Conservation (phyloP, 64 coral and sea anemone species). For the Acropora tenuis region DNA sequence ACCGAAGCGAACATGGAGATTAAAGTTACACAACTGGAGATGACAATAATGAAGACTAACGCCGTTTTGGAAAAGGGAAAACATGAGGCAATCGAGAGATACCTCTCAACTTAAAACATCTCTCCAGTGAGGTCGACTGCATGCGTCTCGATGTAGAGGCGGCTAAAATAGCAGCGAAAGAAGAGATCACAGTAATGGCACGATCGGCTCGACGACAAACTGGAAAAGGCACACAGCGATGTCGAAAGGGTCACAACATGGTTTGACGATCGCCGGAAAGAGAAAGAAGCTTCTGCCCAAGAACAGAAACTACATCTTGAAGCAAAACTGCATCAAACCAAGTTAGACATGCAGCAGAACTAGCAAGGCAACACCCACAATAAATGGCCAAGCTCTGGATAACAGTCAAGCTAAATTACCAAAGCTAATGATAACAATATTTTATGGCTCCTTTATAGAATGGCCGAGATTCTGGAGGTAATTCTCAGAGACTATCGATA, state of each 20-base stretch:
- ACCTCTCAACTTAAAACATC: not conserved
- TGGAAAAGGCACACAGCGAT: not conserved
- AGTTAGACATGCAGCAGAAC: not conserved
- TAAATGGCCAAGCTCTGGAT: not conserved
- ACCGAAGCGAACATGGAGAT: not conserved
- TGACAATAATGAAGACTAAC: not conserved
- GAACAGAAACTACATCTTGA: not conserved
- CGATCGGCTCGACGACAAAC: not conserved
- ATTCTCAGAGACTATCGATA: not conserved
- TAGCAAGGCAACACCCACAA: not conserved
- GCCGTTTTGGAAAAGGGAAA: not conserved
- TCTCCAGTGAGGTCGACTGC: not conserved
- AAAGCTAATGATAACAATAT: slow-evolving; percentile 58
- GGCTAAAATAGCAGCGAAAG: not conserved
- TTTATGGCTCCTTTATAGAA: slow-evolving; percentile 49
- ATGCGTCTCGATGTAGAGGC: not conserved
- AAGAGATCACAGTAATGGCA: not conserved
- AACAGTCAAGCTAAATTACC: slow-evolving; percentile 44
- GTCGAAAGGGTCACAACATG: not conserved
- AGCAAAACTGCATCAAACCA: not conserved
- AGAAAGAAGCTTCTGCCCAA: not conserved
- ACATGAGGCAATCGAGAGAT: not conserved
- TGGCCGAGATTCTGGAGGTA: slow-evolving; percentile 62
- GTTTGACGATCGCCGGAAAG: not conserved
- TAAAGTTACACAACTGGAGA: not conserved